phyloP scores from a whole-genome alignment of 2,888 invertebrate species.

The Panopea generosa region DNA sequence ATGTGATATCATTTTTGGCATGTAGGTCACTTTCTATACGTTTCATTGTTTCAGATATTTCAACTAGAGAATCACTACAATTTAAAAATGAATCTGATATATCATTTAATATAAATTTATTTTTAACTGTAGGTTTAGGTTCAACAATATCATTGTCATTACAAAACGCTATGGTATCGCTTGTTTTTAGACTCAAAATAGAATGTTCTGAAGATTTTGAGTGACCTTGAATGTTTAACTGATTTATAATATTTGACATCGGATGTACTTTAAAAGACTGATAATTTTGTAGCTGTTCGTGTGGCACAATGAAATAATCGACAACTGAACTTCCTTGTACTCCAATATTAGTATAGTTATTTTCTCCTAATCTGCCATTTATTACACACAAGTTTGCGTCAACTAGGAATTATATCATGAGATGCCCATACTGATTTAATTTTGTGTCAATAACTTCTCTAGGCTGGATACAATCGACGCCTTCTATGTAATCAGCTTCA shows the following conservation, averaged over 20 bases:
- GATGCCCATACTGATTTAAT: slow-evolving; percentile 13
- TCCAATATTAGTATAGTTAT: background rate
- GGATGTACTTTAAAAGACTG: background rate
- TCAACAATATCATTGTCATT: no score
- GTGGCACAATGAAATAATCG: slow-evolving; percentile 5
- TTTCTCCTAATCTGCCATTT: background rate
- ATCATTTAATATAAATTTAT: no score
- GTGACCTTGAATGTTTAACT: slow-evolving; percentile 1
- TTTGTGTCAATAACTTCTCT: slow-evolving; percentile 10
- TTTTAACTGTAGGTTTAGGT: no score
- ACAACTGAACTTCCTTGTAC: background rate
- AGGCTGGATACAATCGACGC: slow-evolving; percentile 1
- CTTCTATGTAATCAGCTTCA: slow-evolving; percentile 13
- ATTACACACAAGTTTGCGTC: background rate
- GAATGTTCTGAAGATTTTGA: slow-evolving; percentile 7
- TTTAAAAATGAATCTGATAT: background rate
- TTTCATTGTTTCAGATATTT: background rate
- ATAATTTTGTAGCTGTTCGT: background rate
- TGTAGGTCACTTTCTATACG: background rate
- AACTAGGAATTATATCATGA: background rate
- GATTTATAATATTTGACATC: slow-evolving; percentile 6
- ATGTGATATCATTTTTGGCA: background rate
- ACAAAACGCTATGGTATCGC: no score
- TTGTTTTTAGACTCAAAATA: background rate
- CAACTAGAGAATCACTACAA: background rate